These are phyloP conservation scores for Eretmochelys imbricata DNA, from an alignment of 2,113 vertebrate species.

Conservation along the genomic window DNA sequence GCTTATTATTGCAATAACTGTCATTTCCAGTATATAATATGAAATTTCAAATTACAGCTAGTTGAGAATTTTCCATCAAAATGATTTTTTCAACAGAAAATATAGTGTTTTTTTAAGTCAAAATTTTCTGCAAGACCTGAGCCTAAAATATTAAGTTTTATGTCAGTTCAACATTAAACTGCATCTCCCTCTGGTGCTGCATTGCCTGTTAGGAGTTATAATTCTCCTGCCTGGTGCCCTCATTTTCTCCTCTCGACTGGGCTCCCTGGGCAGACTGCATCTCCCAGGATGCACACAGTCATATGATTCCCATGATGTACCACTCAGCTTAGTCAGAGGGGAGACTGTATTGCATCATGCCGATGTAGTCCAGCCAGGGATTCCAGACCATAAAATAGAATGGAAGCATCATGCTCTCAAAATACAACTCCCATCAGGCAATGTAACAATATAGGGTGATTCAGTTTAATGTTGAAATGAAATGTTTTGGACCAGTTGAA, in stretches of 20 bases:
- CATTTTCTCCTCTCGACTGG: neutral
- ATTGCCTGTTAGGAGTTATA: neutral
- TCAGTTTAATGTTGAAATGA: neutral
- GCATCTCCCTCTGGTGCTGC: neutral
- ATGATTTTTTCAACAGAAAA: neutral
- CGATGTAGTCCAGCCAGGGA: neutral
- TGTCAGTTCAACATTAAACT: neutral
- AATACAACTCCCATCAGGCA: neutral
- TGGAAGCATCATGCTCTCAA: neutral
- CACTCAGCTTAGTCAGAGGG: neutral
- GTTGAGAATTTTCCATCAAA: neutral
- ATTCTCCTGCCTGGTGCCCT: neutral
- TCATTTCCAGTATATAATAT: neutral
- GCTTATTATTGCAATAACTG: neutral
- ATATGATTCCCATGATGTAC: neutral
- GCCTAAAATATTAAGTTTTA: neutral
- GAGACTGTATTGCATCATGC: neutral
- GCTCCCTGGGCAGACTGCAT: neutral
- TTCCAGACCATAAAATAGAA: too few relatives aligned
- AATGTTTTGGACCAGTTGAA: neutral
- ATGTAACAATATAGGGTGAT: neutral
- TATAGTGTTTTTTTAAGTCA: neutral
- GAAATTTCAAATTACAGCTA: neutral
- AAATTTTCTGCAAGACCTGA: neutral
- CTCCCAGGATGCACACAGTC: neutral